Evolutionary conservation across 2,113 vertebrate species (phyloP).

Genomic region (Hymenochirus boettgeri): DNA sequence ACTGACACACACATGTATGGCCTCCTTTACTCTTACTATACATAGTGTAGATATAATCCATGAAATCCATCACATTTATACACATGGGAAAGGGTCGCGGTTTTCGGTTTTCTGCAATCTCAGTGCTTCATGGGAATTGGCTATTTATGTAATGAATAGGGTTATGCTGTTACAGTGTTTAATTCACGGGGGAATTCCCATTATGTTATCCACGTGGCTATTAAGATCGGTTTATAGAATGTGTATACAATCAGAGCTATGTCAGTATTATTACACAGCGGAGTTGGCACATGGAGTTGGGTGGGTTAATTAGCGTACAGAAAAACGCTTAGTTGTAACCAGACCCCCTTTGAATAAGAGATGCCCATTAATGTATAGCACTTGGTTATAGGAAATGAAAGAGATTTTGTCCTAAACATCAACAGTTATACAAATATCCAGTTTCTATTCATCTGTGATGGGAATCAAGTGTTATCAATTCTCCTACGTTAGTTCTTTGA

Average conservation of each 20-base stretch:
- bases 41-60: too few species aligned
- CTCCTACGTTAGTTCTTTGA: too few species aligned
- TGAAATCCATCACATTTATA: too few species aligned
- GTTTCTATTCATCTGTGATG: too few species aligned
- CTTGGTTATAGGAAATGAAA: constrained; percentile 16
- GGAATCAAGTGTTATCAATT: too few species aligned
- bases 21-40: too few species aligned
- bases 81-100: too few species aligned
- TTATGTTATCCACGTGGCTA: constrained; percentile 12
- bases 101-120: neutral
- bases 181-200: constrained; percentile 5
- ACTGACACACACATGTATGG: too few species aligned
- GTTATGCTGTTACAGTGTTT: neutral
- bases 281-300: neutral
- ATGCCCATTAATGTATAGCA: constrained; percentile 6
- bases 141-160: constrained; percentile 12
- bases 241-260: neutral
- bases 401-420: too few species aligned
- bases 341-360: too few species aligned
- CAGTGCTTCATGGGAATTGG: constrained; percentile 3
- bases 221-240: constrained; percentile 11
- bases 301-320: neutral
- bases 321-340: too few species aligned
- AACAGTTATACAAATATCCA: too few species aligned
- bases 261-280: neutral